Evolutionary conservation across 2,113 vertebrate genomes (phyloP).

Genomic region (Forbesichthys papilliferus): DNA sequence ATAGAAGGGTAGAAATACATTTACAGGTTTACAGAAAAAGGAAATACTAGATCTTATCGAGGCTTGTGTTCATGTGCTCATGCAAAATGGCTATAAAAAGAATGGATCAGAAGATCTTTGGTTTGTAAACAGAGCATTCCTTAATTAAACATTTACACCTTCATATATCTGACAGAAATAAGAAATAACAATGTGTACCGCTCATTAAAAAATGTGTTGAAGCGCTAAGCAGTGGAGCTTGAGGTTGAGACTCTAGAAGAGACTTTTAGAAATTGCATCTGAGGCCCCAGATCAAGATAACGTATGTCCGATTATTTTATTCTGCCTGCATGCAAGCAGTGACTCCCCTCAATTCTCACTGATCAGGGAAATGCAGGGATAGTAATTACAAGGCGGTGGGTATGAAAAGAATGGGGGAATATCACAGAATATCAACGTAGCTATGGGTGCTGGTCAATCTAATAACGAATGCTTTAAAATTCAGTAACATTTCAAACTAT

Average conservation of each 20-base stretch:
- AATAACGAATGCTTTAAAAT: too few relatives aligned
- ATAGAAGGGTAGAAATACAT: too few relatives aligned
- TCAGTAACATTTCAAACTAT: too few relatives aligned
- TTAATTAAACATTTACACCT: background rate
- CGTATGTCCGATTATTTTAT: background rate
- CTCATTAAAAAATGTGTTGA: background rate
- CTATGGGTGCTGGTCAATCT: background rate
- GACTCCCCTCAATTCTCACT: background rate
- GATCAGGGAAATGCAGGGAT: background rate
- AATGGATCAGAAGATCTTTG: background rate
- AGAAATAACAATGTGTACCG: background rate
- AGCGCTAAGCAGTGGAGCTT: background rate
- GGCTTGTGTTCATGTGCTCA: background rate
- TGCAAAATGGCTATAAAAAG: background rate
- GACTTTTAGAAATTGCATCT: background rate
- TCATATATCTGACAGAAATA: background rate
- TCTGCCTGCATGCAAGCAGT: background rate
- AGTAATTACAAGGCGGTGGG: background rate
- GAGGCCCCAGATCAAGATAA: background rate
- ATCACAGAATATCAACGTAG: background rate
- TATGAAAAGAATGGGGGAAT: background rate
- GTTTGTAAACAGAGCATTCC: background rate
- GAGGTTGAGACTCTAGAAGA: background rate
- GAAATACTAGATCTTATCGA: too few relatives aligned
- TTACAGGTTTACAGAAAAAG: too few relatives aligned